Conservation (phyloP, 2,797 vertebrate genomes). For the Lithobates pipiens region DNA sequence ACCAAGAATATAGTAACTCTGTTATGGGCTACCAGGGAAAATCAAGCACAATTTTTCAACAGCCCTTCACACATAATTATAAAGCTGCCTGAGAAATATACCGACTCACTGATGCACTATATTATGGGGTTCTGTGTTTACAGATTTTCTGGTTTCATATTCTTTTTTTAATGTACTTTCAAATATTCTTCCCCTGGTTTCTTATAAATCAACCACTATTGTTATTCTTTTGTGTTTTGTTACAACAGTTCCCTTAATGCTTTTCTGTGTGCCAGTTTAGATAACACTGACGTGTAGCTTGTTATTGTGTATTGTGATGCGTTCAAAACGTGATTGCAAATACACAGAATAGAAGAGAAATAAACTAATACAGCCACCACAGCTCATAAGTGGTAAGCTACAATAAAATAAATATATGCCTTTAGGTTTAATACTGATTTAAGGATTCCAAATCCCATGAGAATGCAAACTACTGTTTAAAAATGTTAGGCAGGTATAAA, state of each 20-base stretch:
- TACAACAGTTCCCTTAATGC: neutral
- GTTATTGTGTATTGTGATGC: neutral
- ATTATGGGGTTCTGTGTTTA: no score
- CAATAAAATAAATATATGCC: no score
- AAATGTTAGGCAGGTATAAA: no score
- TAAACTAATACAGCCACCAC: no score
- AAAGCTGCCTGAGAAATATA: neutral
- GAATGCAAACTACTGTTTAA: no score
- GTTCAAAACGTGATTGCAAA: no score
- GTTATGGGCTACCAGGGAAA: neutral
- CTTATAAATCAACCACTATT: neutral
- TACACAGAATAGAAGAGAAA: no score
- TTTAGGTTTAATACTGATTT: no score
- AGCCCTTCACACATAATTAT: conserved; percentile 1
- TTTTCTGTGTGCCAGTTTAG: neutral
- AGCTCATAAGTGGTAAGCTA: no score
- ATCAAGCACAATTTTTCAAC: neutral
- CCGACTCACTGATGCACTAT: neutral
- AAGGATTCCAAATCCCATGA: no score
- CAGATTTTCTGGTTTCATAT: no score
- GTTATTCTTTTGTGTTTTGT: neutral
- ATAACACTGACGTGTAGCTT: neutral
- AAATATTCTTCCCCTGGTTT: neutral
- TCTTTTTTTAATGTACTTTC: no score
- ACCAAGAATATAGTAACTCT: neutral